Evolutionary conservation across 2,113 vertebrate genomes (phyloP).

Genomic region (Aldabrachelys gigantea): DNA sequence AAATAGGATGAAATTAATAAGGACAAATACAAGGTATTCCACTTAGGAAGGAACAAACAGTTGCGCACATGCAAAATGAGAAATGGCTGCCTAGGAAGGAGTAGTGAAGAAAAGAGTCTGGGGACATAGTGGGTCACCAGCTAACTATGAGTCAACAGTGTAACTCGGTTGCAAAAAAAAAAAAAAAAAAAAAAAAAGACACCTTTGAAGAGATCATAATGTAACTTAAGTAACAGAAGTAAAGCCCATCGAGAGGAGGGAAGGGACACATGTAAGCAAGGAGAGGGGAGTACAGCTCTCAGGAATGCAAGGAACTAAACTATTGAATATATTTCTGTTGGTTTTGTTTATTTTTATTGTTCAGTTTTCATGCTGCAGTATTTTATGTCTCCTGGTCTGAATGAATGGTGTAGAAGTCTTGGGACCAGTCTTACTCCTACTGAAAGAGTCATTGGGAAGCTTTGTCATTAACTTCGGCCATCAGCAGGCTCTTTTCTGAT

Average conservation of each 20-base stretch:
- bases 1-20: no score
- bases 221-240: not conserved
- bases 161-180: not conserved
- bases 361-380: not conserved
- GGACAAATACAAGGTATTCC: no score
- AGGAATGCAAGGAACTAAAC: slow-evolving; percentile 3
- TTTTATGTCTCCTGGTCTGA: not conserved
- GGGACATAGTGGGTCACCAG: no score
- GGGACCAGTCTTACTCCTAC: not conserved
- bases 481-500: not conserved
- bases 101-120: no score
- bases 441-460: not conserved
- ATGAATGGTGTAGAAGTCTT: not conserved
- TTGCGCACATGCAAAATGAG: no score
- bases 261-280: not conserved
- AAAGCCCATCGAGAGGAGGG: not conserved
- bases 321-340: slow-evolving; percentile 21
- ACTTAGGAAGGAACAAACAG: no score
- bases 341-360: slow-evolving; percentile 34
- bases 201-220: not conserved
- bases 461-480: slow-evolving; percentile 6
- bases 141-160: no score
- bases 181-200: not conserved
- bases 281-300: not conserved
- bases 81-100: no score